phyloP scores from a whole-genome alignment of 2,888 invertebrate genomes.

The Enoplolaimus lenunculus region DNA sequence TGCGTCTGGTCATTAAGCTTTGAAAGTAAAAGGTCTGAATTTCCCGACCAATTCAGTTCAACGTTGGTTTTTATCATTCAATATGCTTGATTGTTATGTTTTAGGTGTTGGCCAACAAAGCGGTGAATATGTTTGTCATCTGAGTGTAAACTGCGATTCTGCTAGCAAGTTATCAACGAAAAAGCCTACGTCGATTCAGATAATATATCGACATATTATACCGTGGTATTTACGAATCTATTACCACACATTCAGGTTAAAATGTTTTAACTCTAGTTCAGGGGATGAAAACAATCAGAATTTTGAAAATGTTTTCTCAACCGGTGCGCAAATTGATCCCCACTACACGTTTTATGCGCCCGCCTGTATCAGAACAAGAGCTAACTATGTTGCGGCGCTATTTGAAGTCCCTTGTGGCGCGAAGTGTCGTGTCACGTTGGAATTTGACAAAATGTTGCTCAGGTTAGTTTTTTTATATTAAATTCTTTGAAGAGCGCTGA shows the following conservation, averaged over 20 bases:
- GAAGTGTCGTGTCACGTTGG: conserved; percentile 29
- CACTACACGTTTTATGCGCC: conserved; percentile 48
- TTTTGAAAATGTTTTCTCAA: neutral
- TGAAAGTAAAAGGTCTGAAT: no score
- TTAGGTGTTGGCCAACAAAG: conserved; percentile 22
- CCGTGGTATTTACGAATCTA: conserved; percentile 53
- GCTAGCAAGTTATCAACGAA: neutral
- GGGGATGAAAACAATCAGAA: conserved; percentile 16
- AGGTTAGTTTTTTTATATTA: no score
- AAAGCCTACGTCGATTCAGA: neutral
- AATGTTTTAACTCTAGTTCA: no score
- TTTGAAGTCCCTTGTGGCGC: conserved; percentile 28
- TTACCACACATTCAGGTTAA: conserved; percentile 65
- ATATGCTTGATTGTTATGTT: no score
- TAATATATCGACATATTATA: conserved; percentile 26
- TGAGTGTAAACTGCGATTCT: neutral
- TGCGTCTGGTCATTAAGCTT: no score
- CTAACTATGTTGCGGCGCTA: conserved; percentile 65
- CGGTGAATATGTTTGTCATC: conserved; percentile 22
- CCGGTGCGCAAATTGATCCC: conserved; percentile 26
- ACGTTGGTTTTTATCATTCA: no score
- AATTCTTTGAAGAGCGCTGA: no score
- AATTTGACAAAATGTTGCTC: conserved; percentile 33
- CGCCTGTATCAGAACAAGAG: conserved; percentile 64
- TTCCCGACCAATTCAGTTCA: no score